Evolutionary conservation across 1,140 invertebrate genomes (phyloP), one percentile per base, ranked within the genome.

Genomic region (Coenobita brevimanus): DNA sequence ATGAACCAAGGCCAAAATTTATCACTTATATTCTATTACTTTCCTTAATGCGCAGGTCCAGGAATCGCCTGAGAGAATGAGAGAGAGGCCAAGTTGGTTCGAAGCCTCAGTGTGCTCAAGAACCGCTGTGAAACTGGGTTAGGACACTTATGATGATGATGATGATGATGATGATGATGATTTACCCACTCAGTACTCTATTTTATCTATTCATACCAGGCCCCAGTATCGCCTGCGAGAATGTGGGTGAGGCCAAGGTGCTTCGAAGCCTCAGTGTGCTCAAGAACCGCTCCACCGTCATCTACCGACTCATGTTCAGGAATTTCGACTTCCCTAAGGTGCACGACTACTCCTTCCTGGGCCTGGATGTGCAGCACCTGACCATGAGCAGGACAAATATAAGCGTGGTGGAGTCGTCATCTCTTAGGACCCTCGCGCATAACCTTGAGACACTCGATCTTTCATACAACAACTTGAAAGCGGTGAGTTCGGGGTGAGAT

Each of bases 371-470:
- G 30, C 60, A 88, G 43, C 90, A 91, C 62, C 79, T 91, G 38
- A 89, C 85, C 73, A 91, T 91, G 80, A 91, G 89, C 75, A 78
- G 81, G 62, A 91, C 89, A 30, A 89, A 91, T 81, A 86, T 91
- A 33, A 88, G 71, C 82, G 85, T 89, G 3, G 82, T 91, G 43
- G 90, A 89, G 67, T 46, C 82, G 21, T 89, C 89, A 8, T 88
- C 90, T 3, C 89, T 91, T 80, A 85, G 89, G 57, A 73, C 89
- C 0, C 80, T 91, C 10, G 86, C 83, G 4, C 64, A 87, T 0
- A 81, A 76, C 33, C 90, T 92, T 33, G 89, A 90, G 81, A 90
- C 90, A 0, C 81, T 92, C 17, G 92, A 92, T 62, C 75, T 92
- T 1, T 91, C 90, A 50, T 91, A 91, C 64, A 92, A 92, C 83